These are phyloP conservation scores for Alentia gelatinosa DNA, from an alignment of 2,888 invertebrate species.

Conservation along the genomic window DNA sequence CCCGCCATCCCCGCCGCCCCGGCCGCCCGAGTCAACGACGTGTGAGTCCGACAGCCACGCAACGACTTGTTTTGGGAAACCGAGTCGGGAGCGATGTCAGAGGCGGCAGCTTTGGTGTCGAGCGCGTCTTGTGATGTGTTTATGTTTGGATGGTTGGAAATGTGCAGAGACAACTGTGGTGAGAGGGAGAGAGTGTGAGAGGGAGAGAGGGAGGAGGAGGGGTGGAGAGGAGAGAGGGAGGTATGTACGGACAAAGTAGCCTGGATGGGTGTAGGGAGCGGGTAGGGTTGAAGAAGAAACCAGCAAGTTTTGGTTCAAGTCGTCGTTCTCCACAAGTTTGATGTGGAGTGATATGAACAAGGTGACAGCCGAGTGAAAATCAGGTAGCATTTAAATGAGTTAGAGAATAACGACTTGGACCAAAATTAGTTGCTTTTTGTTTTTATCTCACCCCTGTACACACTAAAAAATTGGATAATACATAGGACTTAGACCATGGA, in stretches of 20 bases:
- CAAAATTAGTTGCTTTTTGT: too few relatives aligned
- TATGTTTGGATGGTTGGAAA: slow-evolving; percentile 36
- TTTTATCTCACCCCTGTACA: too few relatives aligned
- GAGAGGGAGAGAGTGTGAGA: slow-evolving; percentile 8
- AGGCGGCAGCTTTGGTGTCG: slow-evolving; percentile 42
- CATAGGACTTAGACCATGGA: too few relatives aligned
- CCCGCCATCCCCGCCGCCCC: neutral
- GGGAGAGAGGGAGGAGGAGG: neutral
- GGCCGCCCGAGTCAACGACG: neutral
- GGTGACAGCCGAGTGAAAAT: too few relatives aligned
- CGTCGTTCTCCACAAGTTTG: too few relatives aligned
- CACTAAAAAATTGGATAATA: too few relatives aligned
- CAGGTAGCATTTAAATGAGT: too few relatives aligned
- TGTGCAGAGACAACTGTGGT: slow-evolving; percentile 27
- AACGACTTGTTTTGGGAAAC: slow-evolving; percentile 40
- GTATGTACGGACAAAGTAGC: neutral
- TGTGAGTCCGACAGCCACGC: neutral
- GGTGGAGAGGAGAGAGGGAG: neutral
- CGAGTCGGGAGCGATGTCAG: slow-evolving; percentile 36
- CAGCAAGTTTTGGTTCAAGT: too few relatives aligned
- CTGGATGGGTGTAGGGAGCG: neutral
- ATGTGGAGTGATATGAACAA: too few relatives aligned
- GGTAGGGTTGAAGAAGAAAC: too few relatives aligned
- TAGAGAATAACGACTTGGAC: too few relatives aligned
- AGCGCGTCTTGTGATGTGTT: slow-evolving; percentile 19